phyloP scores from a whole-genome alignment of 2,113 vertebrate genomes.

The Corvus cornix region DNA sequence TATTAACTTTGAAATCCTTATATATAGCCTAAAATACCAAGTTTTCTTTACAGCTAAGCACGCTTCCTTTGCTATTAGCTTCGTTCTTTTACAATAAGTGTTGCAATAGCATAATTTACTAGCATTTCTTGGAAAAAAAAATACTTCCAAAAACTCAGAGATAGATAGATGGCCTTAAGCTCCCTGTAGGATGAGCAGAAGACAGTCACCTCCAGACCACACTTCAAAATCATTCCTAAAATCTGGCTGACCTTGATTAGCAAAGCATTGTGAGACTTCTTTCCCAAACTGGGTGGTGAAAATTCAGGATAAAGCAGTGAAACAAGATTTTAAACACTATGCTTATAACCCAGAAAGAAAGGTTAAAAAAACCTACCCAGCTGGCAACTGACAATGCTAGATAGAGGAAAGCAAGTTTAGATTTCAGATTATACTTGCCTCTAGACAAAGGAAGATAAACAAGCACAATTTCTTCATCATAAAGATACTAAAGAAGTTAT shows the following conservation, averaged over 20 bases:
- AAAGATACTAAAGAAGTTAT: neutral
- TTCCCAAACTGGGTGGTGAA: neutral
- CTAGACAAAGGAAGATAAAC: neutral
- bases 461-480: neutral
- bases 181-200: neutral
- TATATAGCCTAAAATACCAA: neutral
- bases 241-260: neutral
- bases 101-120: neutral
- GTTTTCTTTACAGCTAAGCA: neutral
- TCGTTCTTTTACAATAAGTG: neutral
- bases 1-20: neutral
- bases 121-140: neutral
- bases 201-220: neutral
- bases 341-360: neutral
- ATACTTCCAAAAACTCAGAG: neutral
- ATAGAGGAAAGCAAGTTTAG: neutral
- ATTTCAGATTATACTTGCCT: neutral
- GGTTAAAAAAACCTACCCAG: neutral
- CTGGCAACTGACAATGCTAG: neutral
- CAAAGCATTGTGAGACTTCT: neutral
- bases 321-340: neutral
- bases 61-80: neutral
- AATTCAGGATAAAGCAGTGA: neutral
- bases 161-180: neutral
- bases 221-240: neutral